A percentile compares a stretch with the other conserved stretches of the same genome.
These are phyloP conservation scores for Leptopilina drosophilae DNA, from an alignment of 2,888 invertebrate species.

Conservation along the genomic window DNA sequence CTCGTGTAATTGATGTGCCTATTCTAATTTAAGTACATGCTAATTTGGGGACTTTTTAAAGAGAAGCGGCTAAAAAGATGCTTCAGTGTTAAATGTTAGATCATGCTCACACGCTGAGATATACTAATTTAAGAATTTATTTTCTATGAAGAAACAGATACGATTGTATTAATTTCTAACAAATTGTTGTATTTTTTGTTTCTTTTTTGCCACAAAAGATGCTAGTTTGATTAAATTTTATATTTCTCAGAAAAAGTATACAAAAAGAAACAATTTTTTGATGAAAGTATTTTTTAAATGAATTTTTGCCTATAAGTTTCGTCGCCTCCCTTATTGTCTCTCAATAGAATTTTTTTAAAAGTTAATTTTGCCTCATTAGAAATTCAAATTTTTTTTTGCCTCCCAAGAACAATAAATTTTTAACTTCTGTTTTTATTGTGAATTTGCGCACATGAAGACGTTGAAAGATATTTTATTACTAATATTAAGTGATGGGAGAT, in stretches of 20 bases:
- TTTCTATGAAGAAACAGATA: neutral
- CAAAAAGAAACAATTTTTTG: neutral
- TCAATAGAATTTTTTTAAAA: neutral
- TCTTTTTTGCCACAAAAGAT: neutral
- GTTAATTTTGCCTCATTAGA: constrained; percentile 5
- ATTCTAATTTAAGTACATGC: constrained; percentile 36
- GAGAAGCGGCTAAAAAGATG: constrained; percentile 9
- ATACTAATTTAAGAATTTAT: constrained; percentile 25
- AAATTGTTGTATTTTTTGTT: neutral
- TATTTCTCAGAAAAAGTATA: neutral
- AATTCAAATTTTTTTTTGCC: constrained; percentile 1
- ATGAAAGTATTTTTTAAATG: neutral
- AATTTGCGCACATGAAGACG: constrained; percentile 16
- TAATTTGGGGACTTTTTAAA: neutral
- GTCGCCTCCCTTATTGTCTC: neutral
- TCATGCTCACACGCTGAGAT: constrained; percentile 28
- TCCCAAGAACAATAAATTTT: constrained; percentile 6
- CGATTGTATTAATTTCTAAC: neutral
- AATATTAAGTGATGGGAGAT: neutral
- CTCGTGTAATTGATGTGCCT: constrained; percentile 29
- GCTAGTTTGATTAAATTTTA: neutral
- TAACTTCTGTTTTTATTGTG: neutral
- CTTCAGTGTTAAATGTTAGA: constrained; percentile 24
- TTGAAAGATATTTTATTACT: constrained; percentile 5
- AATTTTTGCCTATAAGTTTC: neutral